Conservation (phyloP, 2,113 vertebrate species). For the Bothrops jararaca region DNA sequence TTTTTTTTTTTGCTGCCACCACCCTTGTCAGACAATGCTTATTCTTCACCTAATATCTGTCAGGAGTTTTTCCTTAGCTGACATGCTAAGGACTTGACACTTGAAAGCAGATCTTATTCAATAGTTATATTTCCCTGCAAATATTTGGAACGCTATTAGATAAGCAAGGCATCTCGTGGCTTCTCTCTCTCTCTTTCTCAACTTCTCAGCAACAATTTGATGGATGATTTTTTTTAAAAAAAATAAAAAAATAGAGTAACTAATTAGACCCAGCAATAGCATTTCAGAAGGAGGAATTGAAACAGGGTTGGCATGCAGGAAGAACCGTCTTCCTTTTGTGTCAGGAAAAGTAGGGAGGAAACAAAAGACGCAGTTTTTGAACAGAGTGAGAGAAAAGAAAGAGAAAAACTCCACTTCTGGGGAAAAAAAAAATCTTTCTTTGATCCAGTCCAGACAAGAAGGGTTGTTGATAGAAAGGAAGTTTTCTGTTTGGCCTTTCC, state of each 20-base stretch:
- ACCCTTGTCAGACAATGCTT: conserved; percentile 60
- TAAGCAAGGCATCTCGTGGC: conserved; percentile 23
- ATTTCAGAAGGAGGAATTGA: neutral
- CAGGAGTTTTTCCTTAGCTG: conserved; percentile 51
- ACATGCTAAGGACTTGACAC: conserved; percentile 54
- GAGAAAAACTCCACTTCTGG: neutral
- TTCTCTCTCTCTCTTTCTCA: neutral
- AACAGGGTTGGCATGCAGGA: neutral
- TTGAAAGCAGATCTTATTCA: conserved; percentile 60
- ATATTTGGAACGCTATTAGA: conserved; percentile 51
- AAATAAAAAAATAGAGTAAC: conserved; percentile 3
- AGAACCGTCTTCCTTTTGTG: neutral
- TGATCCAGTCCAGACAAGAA: neutral
- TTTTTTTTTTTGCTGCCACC: conserved; percentile 30
- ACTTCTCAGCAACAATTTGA: conserved; percentile 11
- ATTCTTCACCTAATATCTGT: conserved; percentile 58
- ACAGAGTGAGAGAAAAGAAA: neutral
- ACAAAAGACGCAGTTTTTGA: neutral
- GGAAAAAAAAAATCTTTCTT: neutral
- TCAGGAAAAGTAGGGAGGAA: neutral
- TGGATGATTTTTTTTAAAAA: neutral
- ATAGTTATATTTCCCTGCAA: conserved; percentile 53
- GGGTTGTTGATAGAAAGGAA: neutral
- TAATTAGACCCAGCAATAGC: conserved; percentile 42
- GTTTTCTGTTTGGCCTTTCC: neutral